These are phyloP conservation scores for Crax fasciolata DNA, from an alignment of 2,797 vertebrate species.

Conservation along the genomic window DNA sequence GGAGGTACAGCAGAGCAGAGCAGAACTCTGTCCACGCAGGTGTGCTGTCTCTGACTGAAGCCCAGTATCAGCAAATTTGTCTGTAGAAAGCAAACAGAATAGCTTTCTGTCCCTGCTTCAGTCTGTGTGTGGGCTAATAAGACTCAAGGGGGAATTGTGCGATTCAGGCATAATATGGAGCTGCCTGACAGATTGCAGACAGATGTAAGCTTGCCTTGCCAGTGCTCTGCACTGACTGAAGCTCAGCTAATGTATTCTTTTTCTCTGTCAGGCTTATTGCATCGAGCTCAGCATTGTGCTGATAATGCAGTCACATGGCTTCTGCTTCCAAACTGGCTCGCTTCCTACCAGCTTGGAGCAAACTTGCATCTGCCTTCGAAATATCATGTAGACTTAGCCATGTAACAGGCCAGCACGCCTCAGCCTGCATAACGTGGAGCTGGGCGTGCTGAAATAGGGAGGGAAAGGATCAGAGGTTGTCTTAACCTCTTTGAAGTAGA, in stretches of 20 bases:
- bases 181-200: conserved; percentile 68
- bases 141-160: not conserved
- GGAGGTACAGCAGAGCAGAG: not conserved
- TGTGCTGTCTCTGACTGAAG: conserved; percentile 2
- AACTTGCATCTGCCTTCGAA: conserved; percentile 52
- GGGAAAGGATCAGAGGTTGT: conserved; percentile 12
- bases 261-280: conserved; percentile 33
- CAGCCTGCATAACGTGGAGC: not conserved
- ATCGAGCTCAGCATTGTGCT: conserved; percentile 56
- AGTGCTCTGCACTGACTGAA: conserved; percentile 42
- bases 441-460: not conserved
- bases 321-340: not conserved
- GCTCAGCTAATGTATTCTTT: conserved; percentile 59
- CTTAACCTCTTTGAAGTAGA: conserved; percentile 29
- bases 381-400: not conserved
- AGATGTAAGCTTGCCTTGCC: conserved; percentile 66
- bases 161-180: conserved; percentile 30
- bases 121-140: conserved; percentile 40
- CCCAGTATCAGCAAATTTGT: not conserved
- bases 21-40: not conserved
- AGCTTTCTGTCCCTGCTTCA: conserved; percentile 25
- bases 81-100: conserved; percentile 6
- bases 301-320: conserved; percentile 38
- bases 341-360: conserved; percentile 46
- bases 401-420: conserved; percentile 4